phyloP scores from a whole-genome alignment of 1,140 invertebrate genomes.

The Temnothorax curvispinosus region DNA sequence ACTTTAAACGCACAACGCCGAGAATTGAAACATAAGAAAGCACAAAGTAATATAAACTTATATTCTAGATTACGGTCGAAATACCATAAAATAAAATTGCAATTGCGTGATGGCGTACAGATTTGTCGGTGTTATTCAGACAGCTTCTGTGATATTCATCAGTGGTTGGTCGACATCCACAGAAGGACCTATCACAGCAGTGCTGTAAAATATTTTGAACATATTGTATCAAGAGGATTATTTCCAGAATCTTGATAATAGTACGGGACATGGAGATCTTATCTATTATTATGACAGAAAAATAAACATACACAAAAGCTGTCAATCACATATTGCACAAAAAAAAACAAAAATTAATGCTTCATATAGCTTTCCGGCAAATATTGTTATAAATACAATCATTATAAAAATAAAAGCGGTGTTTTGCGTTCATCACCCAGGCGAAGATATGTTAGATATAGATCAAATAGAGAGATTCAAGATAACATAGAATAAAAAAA shows the following conservation, averaged over 20 bases:
- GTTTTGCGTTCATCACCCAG: slow-evolving; percentile 23
- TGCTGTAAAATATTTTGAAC: slow-evolving; percentile 81
- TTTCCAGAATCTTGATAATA: background rate
- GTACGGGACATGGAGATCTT: background rate
- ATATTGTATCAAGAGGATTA: slow-evolving; percentile 21
- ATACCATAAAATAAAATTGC: slow-evolving; percentile 30
- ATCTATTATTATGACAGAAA: background rate
- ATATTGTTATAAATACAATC: slow-evolving; percentile 14
- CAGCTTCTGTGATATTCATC: slow-evolving; percentile 77
- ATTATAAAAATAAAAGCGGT: slow-evolving; percentile 30
- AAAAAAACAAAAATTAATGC: slow-evolving; percentile 4
- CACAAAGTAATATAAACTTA: background rate
- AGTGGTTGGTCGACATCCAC: slow-evolving; percentile 81
- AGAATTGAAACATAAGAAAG: slow-evolving; percentile 19
- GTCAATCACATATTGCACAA: background rate
- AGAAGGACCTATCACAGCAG: slow-evolving; percentile 83
- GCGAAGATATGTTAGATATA: slow-evolving; percentile 32
- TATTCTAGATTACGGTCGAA: slow-evolving; percentile 11
- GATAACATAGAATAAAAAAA: slow-evolving; percentile 22
- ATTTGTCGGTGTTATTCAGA: slow-evolving; percentile 64
- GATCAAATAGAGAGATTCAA: background rate
- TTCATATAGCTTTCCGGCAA: background rate
- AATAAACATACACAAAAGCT: background rate
- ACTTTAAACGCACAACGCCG: background rate
- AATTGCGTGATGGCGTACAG: background rate